A percentile compares a stretch with the other conserved stretches of the same genome.
These are phyloP conservation scores for Reticulitermes lucifugus DNA, from an alignment of 2,888 invertebrate species.

Conservation along the genomic window DNA sequence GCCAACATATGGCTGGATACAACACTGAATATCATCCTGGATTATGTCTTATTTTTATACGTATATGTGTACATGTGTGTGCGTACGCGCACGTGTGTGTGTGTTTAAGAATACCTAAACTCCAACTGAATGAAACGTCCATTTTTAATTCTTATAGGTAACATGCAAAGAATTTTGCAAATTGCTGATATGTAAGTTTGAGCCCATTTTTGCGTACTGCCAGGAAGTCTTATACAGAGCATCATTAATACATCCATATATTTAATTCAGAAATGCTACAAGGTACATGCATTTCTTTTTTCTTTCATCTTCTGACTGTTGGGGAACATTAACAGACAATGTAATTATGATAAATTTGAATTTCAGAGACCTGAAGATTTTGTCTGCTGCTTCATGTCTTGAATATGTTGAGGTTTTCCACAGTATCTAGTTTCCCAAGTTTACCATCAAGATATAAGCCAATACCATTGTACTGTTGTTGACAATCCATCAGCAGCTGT, in stretches of 20 bases:
- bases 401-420: too few relatives aligned
- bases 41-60: slow-evolving; percentile 42
- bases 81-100: background rate
- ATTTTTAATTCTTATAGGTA: slow-evolving; percentile 24
- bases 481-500: background rate
- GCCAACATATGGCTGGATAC: slow-evolving; percentile 32
- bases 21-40: slow-evolving; percentile 29
- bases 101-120: background rate
- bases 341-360: background rate
- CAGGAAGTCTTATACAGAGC: slow-evolving; percentile 12
- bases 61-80: slow-evolving; percentile 3
- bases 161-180: slow-evolving; percentile 20
- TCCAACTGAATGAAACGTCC: slow-evolving; percentile 39
- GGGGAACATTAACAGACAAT: slow-evolving; percentile 31
- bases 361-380: slow-evolving; percentile 16
- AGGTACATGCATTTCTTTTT: slow-evolving; percentile 20
- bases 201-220: slow-evolving; percentile 6
- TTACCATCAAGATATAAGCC: background rate
- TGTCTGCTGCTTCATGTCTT: background rate
- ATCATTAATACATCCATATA: slow-evolving; percentile 10
- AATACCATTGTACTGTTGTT: background rate
- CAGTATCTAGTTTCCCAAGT: background rate
- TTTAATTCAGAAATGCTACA: slow-evolving; percentile 29
- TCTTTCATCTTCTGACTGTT: slow-evolving; percentile 23
- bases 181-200: background rate